Base-by-base conservation (phyloP, 2,888 invertebrate genomes). In the Athalia circularis region DNA sequence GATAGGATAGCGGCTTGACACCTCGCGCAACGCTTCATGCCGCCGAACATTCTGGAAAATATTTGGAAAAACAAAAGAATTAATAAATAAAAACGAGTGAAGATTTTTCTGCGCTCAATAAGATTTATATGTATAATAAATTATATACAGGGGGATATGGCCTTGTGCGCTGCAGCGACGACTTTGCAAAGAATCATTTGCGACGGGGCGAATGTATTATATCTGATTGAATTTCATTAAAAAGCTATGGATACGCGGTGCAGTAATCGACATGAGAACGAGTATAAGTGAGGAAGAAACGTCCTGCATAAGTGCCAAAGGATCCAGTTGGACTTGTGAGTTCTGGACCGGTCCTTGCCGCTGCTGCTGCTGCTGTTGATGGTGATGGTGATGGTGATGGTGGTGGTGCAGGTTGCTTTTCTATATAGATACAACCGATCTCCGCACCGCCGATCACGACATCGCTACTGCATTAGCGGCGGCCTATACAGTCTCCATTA, bases 1-100 rank as follows among this genome's bases (percentile, higher is more conserved):
- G 97, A 95, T 52, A 95, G 94, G 84, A 99, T 97, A 75, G 95
- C 95, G 54, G 96, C 95, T 87, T 96, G 95, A 91, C 98, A 99
- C 81, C 98, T 94, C 77, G 96, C 95, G 91, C 98, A 98, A 77
- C 97, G 92, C 91, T 96, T 95, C 90, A 96, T 94, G 65, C 96
- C 89, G 61, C 90, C 96, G 91, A 97, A 98, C 91, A 97, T 93
- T 91, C 98, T 98, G 94, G 5, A 93, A 93, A 74, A 83, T 85
- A 87, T 29, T 29, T 29, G 29, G 29, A 29, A 29, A 29, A 29
- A 86, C 84, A 74, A 62, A 74, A 8, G 57, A 29, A 68, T 68
- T 5, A 65, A 65, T 5, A 11, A 4, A 13, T 29, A 9, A 67
- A 29, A 29, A 50, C 11, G 8, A 9, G 62, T 4, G 13, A 62